Evolutionary conservation across 2,888 invertebrate species (phyloP).

Genomic region (Euplagia quadripunctaria): DNA sequence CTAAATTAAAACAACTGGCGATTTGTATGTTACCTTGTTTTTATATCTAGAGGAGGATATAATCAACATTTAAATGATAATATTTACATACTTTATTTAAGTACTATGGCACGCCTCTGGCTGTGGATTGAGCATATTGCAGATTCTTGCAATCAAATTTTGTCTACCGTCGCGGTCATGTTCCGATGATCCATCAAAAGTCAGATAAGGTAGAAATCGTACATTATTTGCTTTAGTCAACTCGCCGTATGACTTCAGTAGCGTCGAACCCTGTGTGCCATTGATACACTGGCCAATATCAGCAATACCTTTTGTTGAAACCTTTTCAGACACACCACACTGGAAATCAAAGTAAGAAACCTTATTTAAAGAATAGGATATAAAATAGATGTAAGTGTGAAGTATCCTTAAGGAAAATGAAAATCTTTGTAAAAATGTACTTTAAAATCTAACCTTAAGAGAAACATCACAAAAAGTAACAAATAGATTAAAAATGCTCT

Average conservation of each 20-base stretch:
- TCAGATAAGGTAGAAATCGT: not conserved
- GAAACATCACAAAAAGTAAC: not conserved
- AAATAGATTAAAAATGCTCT: not conserved
- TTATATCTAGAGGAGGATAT: not conserved
- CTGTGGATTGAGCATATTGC: slow-evolving; percentile 1
- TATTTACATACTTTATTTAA: not conserved
- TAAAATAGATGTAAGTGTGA: not conserved
- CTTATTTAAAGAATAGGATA: not conserved
- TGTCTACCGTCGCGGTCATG: not conserved
- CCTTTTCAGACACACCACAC: not conserved
- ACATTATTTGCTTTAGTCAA: not conserved
- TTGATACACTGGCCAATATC: not conserved
- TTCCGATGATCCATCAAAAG: not conserved
- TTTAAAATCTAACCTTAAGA: not conserved
- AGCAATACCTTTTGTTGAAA: not conserved
- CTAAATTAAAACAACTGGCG: not conserved
- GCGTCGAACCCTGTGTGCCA: not conserved
- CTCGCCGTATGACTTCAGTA: slow-evolving; percentile 5
- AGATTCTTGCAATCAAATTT: not conserved
- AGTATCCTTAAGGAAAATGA: not conserved
- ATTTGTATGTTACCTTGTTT: not conserved
- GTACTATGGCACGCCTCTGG: not conserved
- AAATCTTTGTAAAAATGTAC: not conserved
- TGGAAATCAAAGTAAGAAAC: not conserved
- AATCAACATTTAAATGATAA: not conserved